Base-by-base conservation (phyloP, 2,797 vertebrate genomes). In the Enteromius radiatus region DNA sequence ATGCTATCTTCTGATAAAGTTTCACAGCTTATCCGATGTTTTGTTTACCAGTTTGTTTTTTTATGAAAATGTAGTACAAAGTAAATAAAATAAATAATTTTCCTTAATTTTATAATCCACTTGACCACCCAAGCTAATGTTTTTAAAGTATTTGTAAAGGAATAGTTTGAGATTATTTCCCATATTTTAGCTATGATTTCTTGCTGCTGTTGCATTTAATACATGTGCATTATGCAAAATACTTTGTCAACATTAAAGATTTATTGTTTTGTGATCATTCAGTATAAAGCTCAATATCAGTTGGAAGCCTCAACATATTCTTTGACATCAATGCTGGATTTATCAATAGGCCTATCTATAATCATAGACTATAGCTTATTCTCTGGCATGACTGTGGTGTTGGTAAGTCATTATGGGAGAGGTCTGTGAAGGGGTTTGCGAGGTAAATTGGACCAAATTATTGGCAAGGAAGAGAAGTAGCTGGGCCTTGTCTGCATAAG, bases 401-500 rank as follows among this genome's bases (percentile, higher is more conserved):
- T 26, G 31, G 4, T 28, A 59, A 31, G 49, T 54, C 64, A 28
- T 19, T 21, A 28, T 54, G 19, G 2, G 6, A 19, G 21, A 7
- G 33, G 41, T 14, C 19, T 36, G 10, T 15, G 47, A 4, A 19
- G 28, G 17, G 70, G 47, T n/a, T 74, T 74, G 14, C 4, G 26
- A 19, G 64, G 64, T 36, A 10, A 17, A 78, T 56, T 69, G 23
- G 10, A 3, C 64, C 21, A 69, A 78, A 69, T 69, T 43, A 31
- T 69, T 59, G 52, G 33, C 33, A 68, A 41, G 11, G 15, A 43
- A 11, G 10, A 59, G 17, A 54, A 59, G 52, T 65, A 80, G 26
- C 67, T 33, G 49, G 36, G 65, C n/a, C 11, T 52, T 59, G 36
- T 49, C 49, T 69, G 64, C 31, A 52, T 73, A 38, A 33, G 64